Conservation (phyloP, 1,140 invertebrate species). For the Argopecten irradians region DNA sequence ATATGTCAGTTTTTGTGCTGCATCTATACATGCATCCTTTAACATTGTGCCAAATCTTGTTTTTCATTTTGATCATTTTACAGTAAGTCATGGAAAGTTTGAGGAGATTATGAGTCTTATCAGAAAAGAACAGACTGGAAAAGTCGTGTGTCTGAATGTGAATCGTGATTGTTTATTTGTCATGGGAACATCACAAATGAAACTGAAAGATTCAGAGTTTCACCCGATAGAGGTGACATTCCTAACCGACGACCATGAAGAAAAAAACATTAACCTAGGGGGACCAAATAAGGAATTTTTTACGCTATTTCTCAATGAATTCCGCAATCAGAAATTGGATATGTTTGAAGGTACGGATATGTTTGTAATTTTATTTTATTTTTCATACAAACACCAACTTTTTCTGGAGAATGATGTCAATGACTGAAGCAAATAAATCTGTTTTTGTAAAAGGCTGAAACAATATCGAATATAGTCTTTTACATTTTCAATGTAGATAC, state of each 20-base stretch:
- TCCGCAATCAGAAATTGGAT: constrained; percentile 27
- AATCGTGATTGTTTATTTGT: constrained; percentile 24
- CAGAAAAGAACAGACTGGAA: constrained; percentile 29
- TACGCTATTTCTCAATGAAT: constrained; percentile 46
- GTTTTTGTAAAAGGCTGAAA: too few species aligned
- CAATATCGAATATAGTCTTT: too few species aligned
- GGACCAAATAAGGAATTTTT: constrained; percentile 49
- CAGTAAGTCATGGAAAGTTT: constrained; percentile 8
- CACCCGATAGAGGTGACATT: constrained; percentile 36
- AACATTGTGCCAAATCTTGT: not conserved
- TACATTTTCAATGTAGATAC: too few species aligned
- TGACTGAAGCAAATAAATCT: too few species aligned
- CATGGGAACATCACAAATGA: constrained; percentile 32
- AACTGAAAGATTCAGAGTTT: constrained; percentile 32
- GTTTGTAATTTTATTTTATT: too few species aligned
- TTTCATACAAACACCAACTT: too few species aligned
- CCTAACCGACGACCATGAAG: constrained; percentile 24
- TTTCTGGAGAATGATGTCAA: too few species aligned
- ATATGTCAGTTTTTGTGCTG: too few species aligned
- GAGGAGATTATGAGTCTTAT: not conserved
- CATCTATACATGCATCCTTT: too few species aligned
- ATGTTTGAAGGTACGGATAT: constrained; percentile 44
- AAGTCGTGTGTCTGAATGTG: constrained; percentile 20
- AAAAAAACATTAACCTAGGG: constrained; percentile 36
- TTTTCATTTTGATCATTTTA: not conserved